These are phyloP conservation scores for Nomia melanderi DNA, from an alignment of 1,140 invertebrate genomes.

Conservation along the genomic window DNA sequence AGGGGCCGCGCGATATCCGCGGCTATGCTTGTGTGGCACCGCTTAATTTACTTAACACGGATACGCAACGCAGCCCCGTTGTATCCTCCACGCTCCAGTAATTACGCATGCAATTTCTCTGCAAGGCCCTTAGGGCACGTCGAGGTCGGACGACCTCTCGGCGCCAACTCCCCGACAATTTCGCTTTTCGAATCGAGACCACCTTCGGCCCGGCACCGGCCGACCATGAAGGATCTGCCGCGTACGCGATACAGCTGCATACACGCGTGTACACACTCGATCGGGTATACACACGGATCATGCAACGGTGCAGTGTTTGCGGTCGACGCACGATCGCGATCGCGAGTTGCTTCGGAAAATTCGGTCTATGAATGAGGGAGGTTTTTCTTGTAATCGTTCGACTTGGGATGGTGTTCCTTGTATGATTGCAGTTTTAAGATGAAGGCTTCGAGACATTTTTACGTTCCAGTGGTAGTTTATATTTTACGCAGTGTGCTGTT, in stretches of 20 bases:
- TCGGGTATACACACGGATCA: neutral
- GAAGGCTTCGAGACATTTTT: no score
- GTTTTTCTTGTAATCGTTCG: no score
- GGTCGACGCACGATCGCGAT: no score
- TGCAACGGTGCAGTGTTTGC: neutral
- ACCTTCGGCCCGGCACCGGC: constrained; percentile 31
- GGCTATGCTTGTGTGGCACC: constrained; percentile 17
- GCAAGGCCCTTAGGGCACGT: constrained; percentile 54
- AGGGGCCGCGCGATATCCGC: constrained; percentile 24
- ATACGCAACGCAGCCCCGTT: constrained; percentile 20
- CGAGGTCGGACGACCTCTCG: constrained; percentile 54
- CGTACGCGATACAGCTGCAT: no score
- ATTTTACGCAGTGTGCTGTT: no score
- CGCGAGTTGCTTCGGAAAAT: no score
- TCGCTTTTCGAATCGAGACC: constrained; percentile 52
- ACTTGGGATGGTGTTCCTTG: no score
- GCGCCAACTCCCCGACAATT: constrained; percentile 42
- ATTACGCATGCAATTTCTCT: constrained; percentile 57
- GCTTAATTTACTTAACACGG: constrained; percentile 59
- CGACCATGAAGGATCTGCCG: constrained; percentile 35
- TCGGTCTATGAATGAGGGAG: no score
- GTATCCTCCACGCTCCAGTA: constrained; percentile 51
- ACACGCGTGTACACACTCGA: no score
- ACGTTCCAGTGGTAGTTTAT: no score
- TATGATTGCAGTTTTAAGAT: no score